Base-by-base conservation (phyloP, 2,797 vertebrate species). In the Crenuchus spilurus region DNA sequence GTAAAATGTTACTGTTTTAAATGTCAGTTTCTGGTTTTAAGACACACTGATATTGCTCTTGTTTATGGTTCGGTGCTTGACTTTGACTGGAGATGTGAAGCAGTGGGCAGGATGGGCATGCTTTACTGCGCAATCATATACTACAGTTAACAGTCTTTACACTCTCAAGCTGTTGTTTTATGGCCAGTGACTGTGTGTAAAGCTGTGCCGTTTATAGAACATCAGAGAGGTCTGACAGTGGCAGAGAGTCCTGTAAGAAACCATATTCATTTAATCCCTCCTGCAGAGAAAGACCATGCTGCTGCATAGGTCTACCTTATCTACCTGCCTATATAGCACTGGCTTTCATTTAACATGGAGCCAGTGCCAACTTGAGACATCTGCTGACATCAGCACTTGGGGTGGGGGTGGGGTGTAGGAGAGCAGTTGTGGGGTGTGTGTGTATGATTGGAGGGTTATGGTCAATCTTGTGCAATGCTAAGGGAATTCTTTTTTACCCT, bases 361-460 rank as follows among this genome's bases (percentile, higher is more conserved):
- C 79, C 72, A 77, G 79, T 75, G 77, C 70, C 65, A 69, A 70
- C 61, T 70, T 76, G 75, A 84, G 73, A 79, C 80, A 75, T 84
- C 75, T 87, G 87, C 87, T 90, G 87, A 88, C 88, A 90, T 90
- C 84, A 87, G 87, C 85, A 77, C 42, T 54, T 28, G 39, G 42
- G 26, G 14, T n/a, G 13, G 46, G 63, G 4, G 57, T 52, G 41
- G 24, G 37, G 70, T 67, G 52, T 65, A 60, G 58, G 64, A 24
- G 31, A 6, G 49, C 28, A 14, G 16, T 4, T 26, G 11, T 52
- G 41, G 69, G 63, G 73, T 61, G 48, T 10, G 74, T 70, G 64
- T 60, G 54, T 61, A 60, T 76, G 81, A 79, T n/a, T n/a, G n/a
- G 68, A 77, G 75, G 73, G 74, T 71, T 79, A 81, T 62, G 66